Conservation (phyloP, 2,113 vertebrate genomes). For the Podarcis cretensis region DNA sequence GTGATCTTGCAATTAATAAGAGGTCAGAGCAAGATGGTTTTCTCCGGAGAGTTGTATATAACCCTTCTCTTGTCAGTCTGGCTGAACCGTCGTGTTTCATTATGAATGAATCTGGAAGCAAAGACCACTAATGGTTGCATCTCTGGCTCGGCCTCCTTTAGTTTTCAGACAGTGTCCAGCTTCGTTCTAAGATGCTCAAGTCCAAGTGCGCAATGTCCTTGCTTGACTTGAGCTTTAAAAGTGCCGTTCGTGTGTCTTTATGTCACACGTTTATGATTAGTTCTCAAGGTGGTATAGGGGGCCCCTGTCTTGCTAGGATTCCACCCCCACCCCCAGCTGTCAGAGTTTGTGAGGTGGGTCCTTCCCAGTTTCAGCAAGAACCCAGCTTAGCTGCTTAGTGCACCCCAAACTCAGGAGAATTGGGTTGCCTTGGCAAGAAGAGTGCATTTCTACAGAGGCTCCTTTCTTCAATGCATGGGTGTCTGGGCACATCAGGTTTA, state of each 20-base stretch:
- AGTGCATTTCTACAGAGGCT: background rate
- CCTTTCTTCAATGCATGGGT: background rate
- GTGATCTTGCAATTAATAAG: background rate
- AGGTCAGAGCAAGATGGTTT: background rate
- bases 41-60: background rate
- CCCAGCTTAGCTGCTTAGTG: too few relatives aligned
- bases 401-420: too few relatives aligned
- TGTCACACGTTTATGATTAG: too few relatives aligned
- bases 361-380: too few relatives aligned
- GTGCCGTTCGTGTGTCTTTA: too few relatives aligned
- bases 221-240: background rate
- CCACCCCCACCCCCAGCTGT: too few relatives aligned
- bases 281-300: too few relatives aligned
- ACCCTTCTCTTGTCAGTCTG: background rate
- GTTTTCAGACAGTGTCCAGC: too few relatives aligned
- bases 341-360: too few relatives aligned
- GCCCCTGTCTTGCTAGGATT: too few relatives aligned
- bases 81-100: background rate
- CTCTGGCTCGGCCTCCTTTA: background rate
- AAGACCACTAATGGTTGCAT: background rate
- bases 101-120: background rate
- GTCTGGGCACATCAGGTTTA: background rate
- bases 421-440: too few relatives aligned
- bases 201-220: background rate
- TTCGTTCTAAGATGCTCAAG: background rate